Conservation (phyloP, 2,888 invertebrate genomes). For the Heteropelma amictum region DNA sequence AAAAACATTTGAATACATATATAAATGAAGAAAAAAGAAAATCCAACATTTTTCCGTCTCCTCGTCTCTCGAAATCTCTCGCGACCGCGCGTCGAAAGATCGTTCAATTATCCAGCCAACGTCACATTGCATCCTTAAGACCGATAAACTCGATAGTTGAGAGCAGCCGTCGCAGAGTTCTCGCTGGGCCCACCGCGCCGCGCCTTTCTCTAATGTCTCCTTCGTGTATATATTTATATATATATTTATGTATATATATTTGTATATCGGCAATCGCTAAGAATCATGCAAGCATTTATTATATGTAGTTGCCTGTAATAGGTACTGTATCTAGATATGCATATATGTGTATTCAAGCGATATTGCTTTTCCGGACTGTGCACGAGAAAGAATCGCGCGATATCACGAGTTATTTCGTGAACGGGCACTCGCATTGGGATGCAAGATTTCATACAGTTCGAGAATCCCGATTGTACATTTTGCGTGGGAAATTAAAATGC, state of each 20-base stretch:
- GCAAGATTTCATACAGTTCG: slow-evolving; percentile 7
- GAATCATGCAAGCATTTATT: slow-evolving; percentile 52
- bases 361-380: slow-evolving; percentile 47
- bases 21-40: slow-evolving; percentile 8
- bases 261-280: slow-evolving; percentile 21
- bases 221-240: slow-evolving; percentile 16
- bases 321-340: slow-evolving; percentile 41
- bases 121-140: slow-evolving; percentile 60
- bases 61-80: slow-evolving; percentile 45
- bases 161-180: slow-evolving; percentile 40
- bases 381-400: slow-evolving; percentile 5
- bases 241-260: too few species aligned
- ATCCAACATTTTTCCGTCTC: slow-evolving; percentile 21
- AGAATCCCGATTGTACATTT: slow-evolving; percentile 21
- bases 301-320: slow-evolving; percentile 43
- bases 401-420: slow-evolving; percentile 21
- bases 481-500: neutral
- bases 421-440: slow-evolving; percentile 19
- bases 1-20: neutral
- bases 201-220: slow-evolving; percentile 54
- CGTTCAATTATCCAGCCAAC: slow-evolving; percentile 60
- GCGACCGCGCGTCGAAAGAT: slow-evolving; percentile 55
- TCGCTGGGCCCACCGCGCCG: slow-evolving; percentile 40
- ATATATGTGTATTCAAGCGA: slow-evolving; percentile 34
- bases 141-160: slow-evolving; percentile 61